These are phyloP conservation scores for Telmatochromis sp. DNA, from an alignment of 2,113 vertebrate genomes.

Conservation along the genomic window DNA sequence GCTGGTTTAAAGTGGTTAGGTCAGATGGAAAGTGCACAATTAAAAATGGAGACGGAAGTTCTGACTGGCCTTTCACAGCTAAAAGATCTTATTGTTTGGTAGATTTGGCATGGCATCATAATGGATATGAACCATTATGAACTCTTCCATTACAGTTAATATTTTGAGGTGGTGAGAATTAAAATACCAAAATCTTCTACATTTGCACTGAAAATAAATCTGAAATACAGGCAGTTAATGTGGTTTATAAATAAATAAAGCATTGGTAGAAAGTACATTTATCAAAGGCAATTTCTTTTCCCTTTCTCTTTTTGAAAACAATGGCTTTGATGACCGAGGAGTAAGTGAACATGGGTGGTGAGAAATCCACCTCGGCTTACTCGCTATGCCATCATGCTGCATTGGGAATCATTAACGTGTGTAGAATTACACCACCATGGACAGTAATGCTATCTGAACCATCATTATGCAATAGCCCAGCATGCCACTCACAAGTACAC, in stretches of 20 bases:
- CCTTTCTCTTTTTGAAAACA: neutral
- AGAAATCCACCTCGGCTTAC: neutral
- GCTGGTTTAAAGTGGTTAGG: neutral
- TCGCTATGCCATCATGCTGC: neutral
- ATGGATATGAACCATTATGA: neutral
- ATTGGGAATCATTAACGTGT: neutral
- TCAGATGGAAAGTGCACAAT: neutral
- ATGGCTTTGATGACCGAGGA: neutral
- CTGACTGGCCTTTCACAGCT: neutral
- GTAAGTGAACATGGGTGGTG: neutral
- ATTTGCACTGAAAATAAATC: neutral
- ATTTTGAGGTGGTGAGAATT: neutral
- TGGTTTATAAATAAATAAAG: neutral
- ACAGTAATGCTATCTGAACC: conserved; percentile 16
- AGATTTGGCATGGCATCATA: neutral
- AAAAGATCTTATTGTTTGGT: neutral
- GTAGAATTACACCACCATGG: conserved; percentile 6
- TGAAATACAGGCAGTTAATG: neutral
- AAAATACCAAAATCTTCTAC: neutral
- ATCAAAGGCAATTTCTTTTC: neutral
- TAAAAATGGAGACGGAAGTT: neutral
- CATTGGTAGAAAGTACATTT: neutral
- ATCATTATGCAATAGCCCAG: conserved; percentile 12
- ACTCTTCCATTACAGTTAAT: neutral
- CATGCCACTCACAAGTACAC: neutral